These are phyloP conservation scores for Cydia amplana DNA, from an alignment of 1,140 invertebrate species.

Conservation along the genomic window DNA sequence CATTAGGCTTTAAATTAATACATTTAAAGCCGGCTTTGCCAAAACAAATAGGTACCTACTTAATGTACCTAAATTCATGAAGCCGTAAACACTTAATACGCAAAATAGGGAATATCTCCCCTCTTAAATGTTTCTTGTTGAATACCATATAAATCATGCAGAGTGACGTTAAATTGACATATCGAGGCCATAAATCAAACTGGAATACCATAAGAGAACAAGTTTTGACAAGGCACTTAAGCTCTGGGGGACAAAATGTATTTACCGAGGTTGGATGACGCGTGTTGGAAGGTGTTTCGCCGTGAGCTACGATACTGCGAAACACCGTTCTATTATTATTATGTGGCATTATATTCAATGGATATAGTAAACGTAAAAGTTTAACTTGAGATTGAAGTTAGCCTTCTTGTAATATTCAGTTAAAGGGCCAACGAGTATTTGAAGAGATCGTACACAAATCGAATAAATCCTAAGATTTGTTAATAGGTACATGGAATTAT, in stretches of 20 bases:
- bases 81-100: slow-evolving; percentile 6
- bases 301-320: neutral
- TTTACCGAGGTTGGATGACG: slow-evolving; percentile 36
- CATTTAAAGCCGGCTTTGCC: neutral
- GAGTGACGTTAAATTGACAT: slow-evolving; percentile 66
- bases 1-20: neutral
- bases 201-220: slow-evolving; percentile 59
- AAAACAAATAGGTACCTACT: neutral
- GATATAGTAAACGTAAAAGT: no score
- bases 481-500: no score
- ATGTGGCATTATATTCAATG: no score
- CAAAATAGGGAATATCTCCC: slow-evolving; percentile 14
- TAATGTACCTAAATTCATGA: neutral
- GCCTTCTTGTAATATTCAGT: no score
- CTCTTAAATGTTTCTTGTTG: slow-evolving; percentile 40
- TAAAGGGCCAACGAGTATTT: no score
- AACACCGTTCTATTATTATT: neutral
- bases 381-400: no score
- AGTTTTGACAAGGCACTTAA: slow-evolving; percentile 64
- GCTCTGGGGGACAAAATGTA: slow-evolving; percentile 49
- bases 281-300: neutral
- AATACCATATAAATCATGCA: slow-evolving; percentile 65
- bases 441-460: no score
- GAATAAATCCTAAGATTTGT: no score
- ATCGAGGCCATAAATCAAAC: slow-evolving; percentile 66